Evolutionary conservation across 30 jellyfish, hydroid and myxozoan genomes (phyloP).

Genomic region (Aurelia coerulea): DNA sequence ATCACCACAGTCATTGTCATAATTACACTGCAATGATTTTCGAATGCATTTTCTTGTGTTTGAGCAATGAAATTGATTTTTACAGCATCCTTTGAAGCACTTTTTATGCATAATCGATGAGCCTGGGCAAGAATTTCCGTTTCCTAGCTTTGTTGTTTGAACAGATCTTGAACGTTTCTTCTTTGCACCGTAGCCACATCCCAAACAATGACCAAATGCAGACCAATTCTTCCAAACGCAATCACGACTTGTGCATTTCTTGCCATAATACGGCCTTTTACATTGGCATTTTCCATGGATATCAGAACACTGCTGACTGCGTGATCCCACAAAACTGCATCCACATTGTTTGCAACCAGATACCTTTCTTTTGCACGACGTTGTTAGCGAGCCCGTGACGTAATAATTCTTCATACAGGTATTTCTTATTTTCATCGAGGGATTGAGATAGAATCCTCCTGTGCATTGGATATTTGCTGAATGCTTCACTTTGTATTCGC

Average conservation of each 20-base stretch:
- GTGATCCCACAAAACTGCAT: constrained; percentile 18
- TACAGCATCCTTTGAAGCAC: constrained; percentile 51
- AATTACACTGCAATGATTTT: constrained; percentile 10
- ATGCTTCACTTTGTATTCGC: neutral
- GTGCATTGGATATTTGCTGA: constrained; percentile 16
- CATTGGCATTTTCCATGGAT: constrained; percentile 36
- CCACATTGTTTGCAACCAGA: constrained; percentile 18
- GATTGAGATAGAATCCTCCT: constrained; percentile 25
- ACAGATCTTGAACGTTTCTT: constrained; percentile 10
- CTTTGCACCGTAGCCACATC: constrained; percentile 41
- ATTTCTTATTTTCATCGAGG: constrained; percentile 36
- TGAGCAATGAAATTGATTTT: constrained; percentile 35
- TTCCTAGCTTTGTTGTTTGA: neutral
- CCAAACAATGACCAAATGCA: neutral
- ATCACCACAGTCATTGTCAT: constrained; percentile 64
- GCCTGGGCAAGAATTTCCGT: constrained; percentile 12
- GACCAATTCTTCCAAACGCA: constrained; percentile 58
- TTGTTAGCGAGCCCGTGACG: constrained; percentile 11
- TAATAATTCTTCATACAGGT: constrained; percentile 17
- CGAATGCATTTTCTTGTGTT: constrained; percentile 36
- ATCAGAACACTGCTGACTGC: constrained; percentile 17
- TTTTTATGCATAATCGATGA: neutral
- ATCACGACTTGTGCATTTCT: constrained; percentile 14
- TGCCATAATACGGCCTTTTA: constrained; percentile 18
- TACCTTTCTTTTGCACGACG: constrained; percentile 37